Conservation (phyloP, 2,888 invertebrate species). For the Cosmia trapezina region DNA sequence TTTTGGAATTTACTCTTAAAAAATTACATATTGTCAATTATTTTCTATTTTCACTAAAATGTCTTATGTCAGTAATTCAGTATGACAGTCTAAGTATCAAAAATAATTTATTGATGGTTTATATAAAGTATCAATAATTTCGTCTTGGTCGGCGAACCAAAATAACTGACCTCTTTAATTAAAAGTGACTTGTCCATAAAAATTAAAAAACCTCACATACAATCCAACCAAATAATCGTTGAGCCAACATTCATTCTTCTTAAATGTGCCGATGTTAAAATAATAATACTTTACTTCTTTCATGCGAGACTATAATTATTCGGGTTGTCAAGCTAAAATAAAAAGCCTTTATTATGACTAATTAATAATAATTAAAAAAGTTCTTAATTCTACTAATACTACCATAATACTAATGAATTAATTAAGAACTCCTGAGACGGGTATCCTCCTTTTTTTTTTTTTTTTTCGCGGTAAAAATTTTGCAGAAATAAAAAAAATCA, state of each 20-base stretch:
- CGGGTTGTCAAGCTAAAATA: not conserved
- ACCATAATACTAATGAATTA: no score
- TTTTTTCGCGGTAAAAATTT: no score
- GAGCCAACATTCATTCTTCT: constrained; percentile 29
- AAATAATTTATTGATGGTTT: not conserved
- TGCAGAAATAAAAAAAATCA: not conserved
- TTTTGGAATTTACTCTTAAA: no score
- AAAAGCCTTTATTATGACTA: not conserved
- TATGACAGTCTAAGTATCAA: not conserved
- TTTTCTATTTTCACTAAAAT: no score
- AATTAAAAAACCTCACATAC: constrained; percentile 28
- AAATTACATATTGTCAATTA: no score
- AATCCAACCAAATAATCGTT: constrained; percentile 48
- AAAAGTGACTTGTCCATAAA: constrained; percentile 1
- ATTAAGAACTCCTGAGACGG: not conserved
- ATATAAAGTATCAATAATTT: not conserved
- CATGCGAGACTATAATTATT: not conserved
- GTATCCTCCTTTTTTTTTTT: not conserved
- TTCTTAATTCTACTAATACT: not conserved
- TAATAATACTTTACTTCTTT: not conserved
- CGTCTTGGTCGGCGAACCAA: not conserved
- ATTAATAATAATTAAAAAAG: not conserved
- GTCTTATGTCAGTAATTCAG: not conserved
- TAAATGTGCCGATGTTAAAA: not conserved
- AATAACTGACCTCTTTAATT: not conserved